Base-by-base conservation (phyloP, 2,113 vertebrate species). In the Vireo altiloquus region DNA sequence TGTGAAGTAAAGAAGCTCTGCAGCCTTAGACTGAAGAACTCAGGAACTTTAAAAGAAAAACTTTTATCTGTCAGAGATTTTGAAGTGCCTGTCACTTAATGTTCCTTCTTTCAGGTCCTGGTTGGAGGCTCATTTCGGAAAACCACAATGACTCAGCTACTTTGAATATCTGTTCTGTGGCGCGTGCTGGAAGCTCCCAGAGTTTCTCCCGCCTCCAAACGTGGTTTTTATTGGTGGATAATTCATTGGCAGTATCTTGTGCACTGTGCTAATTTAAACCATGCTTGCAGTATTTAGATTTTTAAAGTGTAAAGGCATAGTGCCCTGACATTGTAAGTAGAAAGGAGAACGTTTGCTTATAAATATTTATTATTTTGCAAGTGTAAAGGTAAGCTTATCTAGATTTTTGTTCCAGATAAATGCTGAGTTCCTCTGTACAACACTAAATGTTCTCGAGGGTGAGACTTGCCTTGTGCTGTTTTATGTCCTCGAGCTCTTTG, bases 111-210 rank as follows among this genome's bases (percentile, higher is more conserved):
- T 86, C 60, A 54, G 69, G 13, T 85, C 10, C 11, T 82, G 54
- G 15, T 69, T 80, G 28, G 66, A 88, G 68, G 53, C 90, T 88
- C 77, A 5, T 89, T 94, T 92, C 72, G 68, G 64, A 86, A 95
- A 91, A 21, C 88, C 77, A 46, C 40, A 42, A 2, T 89, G 92
- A 86, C 63, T 92, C 87, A 93, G 82, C 88, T 82, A 1, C 88
- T 92, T 59, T 78, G 85, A 95, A 84, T 95, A 90, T 92, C 90
- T 82, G 49, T 83, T 89, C 47, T 71, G 82, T 77, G 93, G 66
- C 61, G 81, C 9, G 6, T 95, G 60, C 56, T 96, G 92, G 88
- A 93, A 90, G 64, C 82, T 88, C 74, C 31, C n/a, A 27, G 75
- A 61, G 74, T 10, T 86, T 86, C 65, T 96, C 61, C 82, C 82